Base-by-base conservation (phyloP, 1,140 invertebrate genomes). In the Drusus annulatus region DNA sequence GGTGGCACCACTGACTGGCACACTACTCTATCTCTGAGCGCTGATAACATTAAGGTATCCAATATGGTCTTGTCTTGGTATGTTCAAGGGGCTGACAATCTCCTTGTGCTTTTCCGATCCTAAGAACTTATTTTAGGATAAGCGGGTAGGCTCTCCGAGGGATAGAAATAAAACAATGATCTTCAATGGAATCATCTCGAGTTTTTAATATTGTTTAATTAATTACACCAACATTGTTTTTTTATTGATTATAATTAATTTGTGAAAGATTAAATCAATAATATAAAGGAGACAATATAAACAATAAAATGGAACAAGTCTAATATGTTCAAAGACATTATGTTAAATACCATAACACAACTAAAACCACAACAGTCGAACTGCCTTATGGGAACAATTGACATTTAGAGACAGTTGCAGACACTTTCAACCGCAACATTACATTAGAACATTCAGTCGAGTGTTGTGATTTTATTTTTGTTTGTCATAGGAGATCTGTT, bases 151-250 rank as follows among this genome's bases (percentile, higher is more conserved):
- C 36, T 45, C 36, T 45, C 8, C 13, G 36, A 45, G 23, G 62
- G 28, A 28, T 25, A 1, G 71, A n/a, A 78, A 78, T 65, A 56
- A 83, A 80, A 74, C 58, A 74, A 63, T n/a, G 52, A 23, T 56
- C 17, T 68, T 73, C 54, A 83, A 80, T 83, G 81, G 81, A 83
- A 83, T 83, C 81, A 80, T 83, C 76, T 83, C 79, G 81, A 83
- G 76, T 83, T 83, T 45, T 82, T 80, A 82, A 82, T 82, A 82
- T 80, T 79, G 81, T 82, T 82, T 82, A 83, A 83, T 80, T 83
- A 83, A 83, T 80, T 83, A 83, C 81, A 83, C 81, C 81, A 83
- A 83, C 81, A 83, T 78, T 80, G 79, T 78, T 80, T 78, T 75
- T 80, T 80, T 71, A 73, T 78, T 76, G 79, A 80, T 80, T 80